Percentiles rank a stretch among this genome's conserved stretches.
Evolutionary conservation across 2,888 invertebrate species (phyloP).

Genomic region (Octonoba sinensis): DNA sequence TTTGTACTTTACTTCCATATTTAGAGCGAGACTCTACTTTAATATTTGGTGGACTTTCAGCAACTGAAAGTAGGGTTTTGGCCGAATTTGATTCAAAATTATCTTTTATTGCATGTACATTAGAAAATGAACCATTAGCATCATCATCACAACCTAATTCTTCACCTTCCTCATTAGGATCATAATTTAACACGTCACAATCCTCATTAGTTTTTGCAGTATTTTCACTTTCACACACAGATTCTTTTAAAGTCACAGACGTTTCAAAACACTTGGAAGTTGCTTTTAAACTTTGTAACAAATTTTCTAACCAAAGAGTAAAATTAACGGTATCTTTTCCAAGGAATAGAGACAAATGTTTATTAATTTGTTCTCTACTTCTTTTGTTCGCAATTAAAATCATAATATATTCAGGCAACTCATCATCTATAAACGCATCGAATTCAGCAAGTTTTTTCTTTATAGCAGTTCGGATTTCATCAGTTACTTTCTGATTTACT

Average conservation of each 20-base stretch:
- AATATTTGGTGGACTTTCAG: too few species aligned
- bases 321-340: slow-evolving; percentile 89
- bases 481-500: slow-evolving; percentile 8
- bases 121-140: background rate
- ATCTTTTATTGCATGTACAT: background rate
- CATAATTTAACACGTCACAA: slow-evolving; percentile 38
- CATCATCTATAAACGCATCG: slow-evolving; percentile 95
- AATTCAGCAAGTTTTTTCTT: slow-evolving; percentile 94
- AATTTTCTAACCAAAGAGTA: slow-evolving; percentile 82
- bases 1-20: background rate
- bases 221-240: background rate
- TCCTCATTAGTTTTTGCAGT: slow-evolving; percentile 28
- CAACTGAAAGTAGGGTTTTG: too few species aligned
- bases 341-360: slow-evolving; percentile 91
- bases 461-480: slow-evolving; percentile 78
- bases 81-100: too few species aligned
- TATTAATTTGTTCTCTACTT: slow-evolving; percentile 91
- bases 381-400: slow-evolving; percentile 99
- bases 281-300: slow-evolving; percentile 28
- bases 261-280: background rate
- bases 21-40: too few species aligned
- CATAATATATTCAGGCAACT: slow-evolving; percentile 98
- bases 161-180: slow-evolving; percentile 34
- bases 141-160: slow-evolving; percentile 26
- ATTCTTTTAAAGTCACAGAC: background rate